Percentiles rank a stretch among this genome's conserved stretches.
phyloP scores from a whole-genome alignment of 2,797 vertebrate species.

The Malacoraja senta region DNA sequence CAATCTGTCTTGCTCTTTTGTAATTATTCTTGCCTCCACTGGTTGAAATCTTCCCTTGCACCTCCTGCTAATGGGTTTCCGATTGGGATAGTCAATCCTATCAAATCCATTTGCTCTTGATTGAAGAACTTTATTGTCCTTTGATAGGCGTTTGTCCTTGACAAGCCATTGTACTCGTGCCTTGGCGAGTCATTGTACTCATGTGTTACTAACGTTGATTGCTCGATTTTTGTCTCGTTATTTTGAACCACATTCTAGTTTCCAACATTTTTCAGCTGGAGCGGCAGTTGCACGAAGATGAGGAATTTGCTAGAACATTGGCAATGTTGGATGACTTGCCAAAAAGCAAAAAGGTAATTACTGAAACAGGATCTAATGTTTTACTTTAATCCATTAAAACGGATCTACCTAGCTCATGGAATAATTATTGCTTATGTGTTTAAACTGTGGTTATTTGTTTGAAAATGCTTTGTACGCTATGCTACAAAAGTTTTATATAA shows the following conservation, averaged over 20 bases:
- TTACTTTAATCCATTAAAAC: neutral
- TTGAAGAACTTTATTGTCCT: neutral
- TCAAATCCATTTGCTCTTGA: neutral
- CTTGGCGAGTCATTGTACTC: neutral
- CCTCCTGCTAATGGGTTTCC: neutral
- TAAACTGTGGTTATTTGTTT: neutral
- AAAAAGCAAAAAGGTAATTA: slow-evolving; percentile 72
- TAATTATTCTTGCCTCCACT: neutral
- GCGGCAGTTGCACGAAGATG: slow-evolving; percentile 85
- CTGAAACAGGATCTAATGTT: neutral
- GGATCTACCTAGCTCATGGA: neutral
- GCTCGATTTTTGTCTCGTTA: neutral
- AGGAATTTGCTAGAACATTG: slow-evolving; percentile 86
- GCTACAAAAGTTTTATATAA: neutral
- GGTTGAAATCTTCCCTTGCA: neutral
- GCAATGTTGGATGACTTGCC: slow-evolving; percentile 81
- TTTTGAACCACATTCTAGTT: neutral
- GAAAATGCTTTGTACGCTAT: neutral
- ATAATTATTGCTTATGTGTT: neutral
- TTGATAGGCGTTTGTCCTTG: neutral
- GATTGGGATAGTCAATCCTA: neutral
- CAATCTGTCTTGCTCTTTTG: neutral
- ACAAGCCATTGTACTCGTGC: neutral
- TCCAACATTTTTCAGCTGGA: slow-evolving; percentile 64
- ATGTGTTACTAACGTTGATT: neutral